Base-by-base conservation (phyloP, 2,888 invertebrate species). In the Hypercompe scribonia region DNA sequence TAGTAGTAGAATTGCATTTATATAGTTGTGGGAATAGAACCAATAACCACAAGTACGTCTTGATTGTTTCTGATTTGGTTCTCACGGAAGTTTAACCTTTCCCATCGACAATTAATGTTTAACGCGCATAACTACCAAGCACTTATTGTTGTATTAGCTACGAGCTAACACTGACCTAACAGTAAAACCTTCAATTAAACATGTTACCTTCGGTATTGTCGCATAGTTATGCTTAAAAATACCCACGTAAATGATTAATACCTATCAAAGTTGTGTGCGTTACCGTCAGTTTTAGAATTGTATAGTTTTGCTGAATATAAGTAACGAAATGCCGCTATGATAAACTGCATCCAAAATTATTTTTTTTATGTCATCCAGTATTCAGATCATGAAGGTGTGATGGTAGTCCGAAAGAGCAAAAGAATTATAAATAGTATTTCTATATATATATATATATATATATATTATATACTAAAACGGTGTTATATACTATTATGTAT, bases 81-180 rank as follows among this genome's bases (percentile, higher is more conserved):
- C 93, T 91, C 93, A 93, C 93, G 93, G 93, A 93, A 92, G 91
- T 88, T 84, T 88, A 89, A 90, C 90, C 89, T 90, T 92, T 92
- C 91, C 85, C 90, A 90, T 88, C 85, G 84, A 78, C 84, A 80
- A 84, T 77, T 81, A 78, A 78, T 76, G 77, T 71, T 68, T 74
- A 82, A 81, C 77, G 71, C 74, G 76, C 78, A 80, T 81, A 73
- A 81, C 78, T 76, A 80, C 77, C 74, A 75, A 79, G 77, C 70
- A 80, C 77, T 79, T 79, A 82, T 80, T 82, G 75, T 79, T 76
- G 70, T 77, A 76, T 76, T 63, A 63, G 61, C 66, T 78, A 74
- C 68, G 71, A 78, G 71, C 70, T 81, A 76, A 68, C 64, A 74
- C 73, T 78, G 79, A 78, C 78, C 75, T 76, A 67, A 73, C 76